Conservation (phyloP, 2,888 invertebrate genomes). For the Mesorhabditis sp. region DNA sequence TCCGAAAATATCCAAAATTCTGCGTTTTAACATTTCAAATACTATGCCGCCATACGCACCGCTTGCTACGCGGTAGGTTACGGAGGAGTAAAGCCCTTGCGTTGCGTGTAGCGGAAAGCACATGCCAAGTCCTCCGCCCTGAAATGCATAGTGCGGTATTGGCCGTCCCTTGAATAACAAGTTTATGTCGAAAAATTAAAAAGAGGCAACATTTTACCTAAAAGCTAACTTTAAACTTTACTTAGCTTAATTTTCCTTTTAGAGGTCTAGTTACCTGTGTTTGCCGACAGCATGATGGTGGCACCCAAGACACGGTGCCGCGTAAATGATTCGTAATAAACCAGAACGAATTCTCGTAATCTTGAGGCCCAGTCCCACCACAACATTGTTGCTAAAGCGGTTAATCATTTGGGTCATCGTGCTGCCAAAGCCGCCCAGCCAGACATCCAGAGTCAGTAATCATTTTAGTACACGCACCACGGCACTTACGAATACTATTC, state of each 20-base stretch:
- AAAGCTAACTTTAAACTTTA: neutral
- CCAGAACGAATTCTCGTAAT: constrained; percentile 55
- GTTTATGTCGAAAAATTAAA: too few relatives aligned
- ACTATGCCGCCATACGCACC: too few relatives aligned
- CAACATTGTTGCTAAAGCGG: constrained; percentile 53
- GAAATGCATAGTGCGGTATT: too few relatives aligned
- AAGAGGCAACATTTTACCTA: too few relatives aligned
- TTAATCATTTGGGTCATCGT: neutral
- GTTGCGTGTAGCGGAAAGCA: too few relatives aligned
- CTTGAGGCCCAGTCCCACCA: constrained; percentile 41
- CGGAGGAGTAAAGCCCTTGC: too few relatives aligned
- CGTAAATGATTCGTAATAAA: constrained; percentile 50
- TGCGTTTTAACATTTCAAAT: too few relatives aligned
- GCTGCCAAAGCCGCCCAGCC: neutral
- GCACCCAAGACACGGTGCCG: constrained; percentile 52
- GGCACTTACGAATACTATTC: neutral
- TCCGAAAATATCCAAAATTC: too few relatives aligned
- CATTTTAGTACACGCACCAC: neutral
- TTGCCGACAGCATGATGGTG: constrained; percentile 51
- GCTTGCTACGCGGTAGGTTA: too few relatives aligned
- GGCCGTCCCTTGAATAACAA: too few relatives aligned
- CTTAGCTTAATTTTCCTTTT: neutral
- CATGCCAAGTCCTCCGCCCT: too few relatives aligned
- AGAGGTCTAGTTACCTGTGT: constrained; percentile 20
- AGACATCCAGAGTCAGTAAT: neutral